A percentile compares a stretch with the other conserved stretches of the same genome.
Evolutionary conservation across 2,797 vertebrate genomes (phyloP).

Genomic region (Lithobates sylvaticus): DNA sequence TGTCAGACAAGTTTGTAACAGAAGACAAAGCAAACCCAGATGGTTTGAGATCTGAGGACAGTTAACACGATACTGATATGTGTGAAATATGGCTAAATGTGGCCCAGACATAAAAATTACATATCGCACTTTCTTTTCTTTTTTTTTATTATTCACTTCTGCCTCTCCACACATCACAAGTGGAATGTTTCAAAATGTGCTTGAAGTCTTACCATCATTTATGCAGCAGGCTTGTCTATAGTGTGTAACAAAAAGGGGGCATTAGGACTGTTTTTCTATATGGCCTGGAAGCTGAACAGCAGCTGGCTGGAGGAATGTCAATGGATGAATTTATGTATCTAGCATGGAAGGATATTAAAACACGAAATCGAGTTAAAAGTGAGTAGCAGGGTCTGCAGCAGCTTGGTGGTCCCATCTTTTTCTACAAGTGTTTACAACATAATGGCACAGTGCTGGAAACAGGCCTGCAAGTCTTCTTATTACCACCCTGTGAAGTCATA

Average conservation of each 20-base stretch:
- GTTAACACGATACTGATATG: slow-evolving; percentile 56
- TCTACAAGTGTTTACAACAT: slow-evolving; percentile 42
- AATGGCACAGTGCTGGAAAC: slow-evolving; percentile 13
- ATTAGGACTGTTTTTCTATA: neutral
- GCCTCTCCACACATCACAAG: slow-evolving; percentile 24
- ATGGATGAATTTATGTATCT: slow-evolving; percentile 17
- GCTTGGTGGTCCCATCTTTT: slow-evolving; percentile 39
- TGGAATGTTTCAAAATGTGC: slow-evolving; percentile 27
- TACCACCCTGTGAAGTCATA: slow-evolving; percentile 4
- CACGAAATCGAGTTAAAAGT: neutral
- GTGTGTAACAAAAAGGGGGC: neutral
- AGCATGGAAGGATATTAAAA: slow-evolving; percentile 14
- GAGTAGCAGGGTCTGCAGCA: slow-evolving; percentile 21
- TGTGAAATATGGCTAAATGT: slow-evolving; percentile 59
- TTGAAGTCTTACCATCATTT: slow-evolving; percentile 29
- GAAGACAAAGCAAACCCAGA: slow-evolving; percentile 56
- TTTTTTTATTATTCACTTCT: neutral
- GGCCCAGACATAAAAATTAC: slow-evolving; percentile 56
- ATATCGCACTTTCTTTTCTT: slow-evolving; percentile 51
- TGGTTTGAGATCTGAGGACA: slow-evolving; percentile 53
- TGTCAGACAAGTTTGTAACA: slow-evolving; percentile 49
- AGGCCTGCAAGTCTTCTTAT: slow-evolving; percentile 23
- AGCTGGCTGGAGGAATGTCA: neutral
- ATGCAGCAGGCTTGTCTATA: slow-evolving; percentile 16
- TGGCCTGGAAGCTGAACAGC: neutral